Percentiles rank a stretch among this genome's conserved stretches.
Evolutionary conservation across 2,888 invertebrate species (phyloP).

Genomic region (Torymus auratus): DNA sequence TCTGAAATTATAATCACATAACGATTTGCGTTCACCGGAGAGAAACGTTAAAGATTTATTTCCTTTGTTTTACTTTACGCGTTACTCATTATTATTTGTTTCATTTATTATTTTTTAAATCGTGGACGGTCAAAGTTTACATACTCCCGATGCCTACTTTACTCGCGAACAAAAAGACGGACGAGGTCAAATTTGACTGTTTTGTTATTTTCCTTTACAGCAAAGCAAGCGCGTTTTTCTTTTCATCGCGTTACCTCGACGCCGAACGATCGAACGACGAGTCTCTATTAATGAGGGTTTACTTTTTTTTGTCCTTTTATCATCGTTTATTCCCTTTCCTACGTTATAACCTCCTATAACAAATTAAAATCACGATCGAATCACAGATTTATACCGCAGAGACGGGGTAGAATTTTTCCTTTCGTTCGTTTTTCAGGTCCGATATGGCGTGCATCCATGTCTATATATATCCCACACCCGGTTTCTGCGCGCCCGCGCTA

Average conservation of each 20-base stretch:
- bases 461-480: slow-evolving; percentile 2
- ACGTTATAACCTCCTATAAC: slow-evolving; percentile 60
- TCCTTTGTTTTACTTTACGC: slow-evolving; percentile 30
- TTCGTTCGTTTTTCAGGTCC: not conserved
- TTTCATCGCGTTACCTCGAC: slow-evolving; percentile 16
- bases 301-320: slow-evolving; percentile 45
- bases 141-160: slow-evolving; percentile 46
- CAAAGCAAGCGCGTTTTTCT: slow-evolving; percentile 35
- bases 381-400: slow-evolving; percentile 58
- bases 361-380: slow-evolving; percentile 58
- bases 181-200: slow-evolving; percentile 50
- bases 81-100: slow-evolving; percentile 50
- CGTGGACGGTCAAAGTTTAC: slow-evolving; percentile 58
- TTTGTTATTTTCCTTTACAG: slow-evolving; percentile 22
- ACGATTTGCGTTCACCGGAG: slow-evolving; percentile 31
- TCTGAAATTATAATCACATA: slow-evolving; percentile 37
- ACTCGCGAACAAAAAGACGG: slow-evolving; percentile 51
- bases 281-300: slow-evolving; percentile 3
- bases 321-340: slow-evolving; percentile 58
- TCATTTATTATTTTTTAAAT: slow-evolving; percentile 48
- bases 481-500: slow-evolving; percentile 42
- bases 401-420: slow-evolving; percentile 29
- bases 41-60: slow-evolving; percentile 56
- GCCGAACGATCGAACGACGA: slow-evolving; percentile 38
- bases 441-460: slow-evolving; percentile 20